phyloP scores from a whole-genome alignment of 2,797 vertebrate genomes.

The Acropternis orthonyx region DNA sequence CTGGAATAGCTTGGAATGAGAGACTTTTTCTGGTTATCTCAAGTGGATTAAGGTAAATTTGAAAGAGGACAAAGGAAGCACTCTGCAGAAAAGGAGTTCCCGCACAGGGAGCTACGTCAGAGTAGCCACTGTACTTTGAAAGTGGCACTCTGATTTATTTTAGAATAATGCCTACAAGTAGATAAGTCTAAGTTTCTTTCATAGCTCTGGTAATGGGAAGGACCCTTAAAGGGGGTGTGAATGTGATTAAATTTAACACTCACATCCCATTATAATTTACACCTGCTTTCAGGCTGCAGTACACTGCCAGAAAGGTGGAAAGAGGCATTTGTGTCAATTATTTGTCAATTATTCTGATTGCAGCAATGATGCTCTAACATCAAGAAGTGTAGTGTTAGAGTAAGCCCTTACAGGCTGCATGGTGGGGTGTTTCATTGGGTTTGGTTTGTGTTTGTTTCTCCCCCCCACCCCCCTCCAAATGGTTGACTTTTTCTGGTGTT shows the following conservation, averaged over 20 bases:
- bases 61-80: neutral
- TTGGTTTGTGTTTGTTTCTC: neutral
- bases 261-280: neutral
- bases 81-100: neutral
- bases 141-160: neutral
- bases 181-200: neutral
- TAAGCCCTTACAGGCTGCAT: neutral
- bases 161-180: neutral
- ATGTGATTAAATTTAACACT: neutral
- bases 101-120: neutral
- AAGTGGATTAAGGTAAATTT: slow-evolving; percentile 18
- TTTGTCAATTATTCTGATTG: neutral
- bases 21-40: slow-evolving; percentile 24
- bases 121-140: neutral
- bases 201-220: neutral
- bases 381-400: neutral
- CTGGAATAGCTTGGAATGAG: neutral
- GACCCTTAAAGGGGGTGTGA: neutral
- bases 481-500: neutral
- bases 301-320: neutral
- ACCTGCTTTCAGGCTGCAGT: neutral
- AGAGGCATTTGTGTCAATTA: neutral
- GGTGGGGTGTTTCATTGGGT: neutral
- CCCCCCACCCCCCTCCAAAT: accelerated
- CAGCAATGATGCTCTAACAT: neutral